A percentile compares a stretch with the other conserved stretches of the same genome.
Conservation (phyloP, 2,888 invertebrate genomes). For the Vesta saturnalis region DNA sequence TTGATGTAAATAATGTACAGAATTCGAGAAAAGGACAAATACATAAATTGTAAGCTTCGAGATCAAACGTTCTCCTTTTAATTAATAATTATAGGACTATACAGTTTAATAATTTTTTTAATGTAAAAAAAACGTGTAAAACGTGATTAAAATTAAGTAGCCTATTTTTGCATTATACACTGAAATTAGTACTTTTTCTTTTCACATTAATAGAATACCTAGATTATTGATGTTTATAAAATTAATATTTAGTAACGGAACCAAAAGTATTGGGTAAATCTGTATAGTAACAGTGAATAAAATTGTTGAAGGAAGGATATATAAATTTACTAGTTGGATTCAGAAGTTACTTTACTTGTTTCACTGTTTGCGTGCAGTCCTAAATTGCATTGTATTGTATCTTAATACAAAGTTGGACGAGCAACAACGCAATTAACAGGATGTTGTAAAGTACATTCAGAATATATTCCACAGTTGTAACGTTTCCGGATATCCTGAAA, state of each 20-base stretch:
- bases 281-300: too few relatives aligned
- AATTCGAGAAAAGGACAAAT: too few relatives aligned
- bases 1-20: not conserved
- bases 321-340: constrained; percentile 26
- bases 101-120: too few relatives aligned
- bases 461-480: constrained; percentile 42
- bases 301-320: constrained; percentile 13
- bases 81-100: too few relatives aligned
- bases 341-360: constrained; percentile 32
- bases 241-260: not conserved
- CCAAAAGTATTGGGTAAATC: too few relatives aligned
- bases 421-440: constrained; percentile 53
- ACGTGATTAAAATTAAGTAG: too few relatives aligned
- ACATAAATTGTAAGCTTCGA: too few relatives aligned
- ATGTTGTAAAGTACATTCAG: constrained; percentile 47
- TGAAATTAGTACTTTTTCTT: too few relatives aligned
- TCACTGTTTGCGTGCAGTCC: constrained; percentile 49
- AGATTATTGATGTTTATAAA: not conserved
- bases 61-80: too few relatives aligned
- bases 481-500: constrained; percentile 37
- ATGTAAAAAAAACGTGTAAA: too few relatives aligned
- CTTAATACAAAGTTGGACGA: constrained; percentile 49
- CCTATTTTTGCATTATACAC: too few relatives aligned
- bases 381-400: constrained; percentile 49
- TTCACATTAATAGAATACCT: too few relatives aligned